Conservation (phyloP, 1,140 invertebrate genomes). For the Drosophila carrolli region DNA sequence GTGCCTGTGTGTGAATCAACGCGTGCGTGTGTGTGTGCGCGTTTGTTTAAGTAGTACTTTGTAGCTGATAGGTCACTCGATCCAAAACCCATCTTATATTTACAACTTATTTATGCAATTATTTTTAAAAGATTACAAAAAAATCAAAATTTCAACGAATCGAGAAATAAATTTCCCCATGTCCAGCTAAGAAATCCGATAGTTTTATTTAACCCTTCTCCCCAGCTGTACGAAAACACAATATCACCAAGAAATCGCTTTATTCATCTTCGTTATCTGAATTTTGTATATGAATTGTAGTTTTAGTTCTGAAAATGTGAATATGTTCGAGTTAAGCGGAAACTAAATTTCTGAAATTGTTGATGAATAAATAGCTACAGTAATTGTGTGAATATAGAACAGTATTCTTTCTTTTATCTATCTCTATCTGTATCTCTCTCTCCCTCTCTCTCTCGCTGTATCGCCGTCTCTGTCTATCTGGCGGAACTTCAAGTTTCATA, state of each 20-base stretch:
- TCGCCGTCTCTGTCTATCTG: conserved; percentile 44
- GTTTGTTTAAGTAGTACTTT: conserved; percentile 34
- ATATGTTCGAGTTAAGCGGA: conserved; percentile 26
- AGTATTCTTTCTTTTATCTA: conserved; percentile 12
- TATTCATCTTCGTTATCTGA: conserved; percentile 50
- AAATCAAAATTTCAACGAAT: conserved; percentile 45
- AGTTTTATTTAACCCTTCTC: conserved; percentile 15
- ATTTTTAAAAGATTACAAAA: conserved; percentile 26
- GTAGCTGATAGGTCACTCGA: conserved; percentile 38
- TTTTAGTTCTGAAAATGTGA: conserved; percentile 43
- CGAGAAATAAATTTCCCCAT: conserved; percentile 42
- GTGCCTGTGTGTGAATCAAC: conserved; percentile 15
- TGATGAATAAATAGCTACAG: conserved; percentile 25
- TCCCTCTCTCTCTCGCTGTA: conserved; percentile 5
- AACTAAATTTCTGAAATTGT: conserved; percentile 12
- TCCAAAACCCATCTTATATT: conserved; percentile 30
- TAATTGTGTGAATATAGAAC: conserved; percentile 19
- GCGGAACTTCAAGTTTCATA: conserved; percentile 13
- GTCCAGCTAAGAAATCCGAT: conserved; percentile 38
- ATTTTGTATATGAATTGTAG: conserved; percentile 29
- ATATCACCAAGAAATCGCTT: conserved; percentile 66
- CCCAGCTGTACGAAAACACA: conserved; percentile 47
- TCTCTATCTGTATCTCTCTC: conserved; percentile 8
- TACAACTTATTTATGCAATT: conserved; percentile 61
- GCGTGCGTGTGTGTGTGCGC: conserved; percentile 11